Evolutionary conservation across 1,140 invertebrate species (phyloP).

Genomic region (Hyphantria cunea): DNA sequence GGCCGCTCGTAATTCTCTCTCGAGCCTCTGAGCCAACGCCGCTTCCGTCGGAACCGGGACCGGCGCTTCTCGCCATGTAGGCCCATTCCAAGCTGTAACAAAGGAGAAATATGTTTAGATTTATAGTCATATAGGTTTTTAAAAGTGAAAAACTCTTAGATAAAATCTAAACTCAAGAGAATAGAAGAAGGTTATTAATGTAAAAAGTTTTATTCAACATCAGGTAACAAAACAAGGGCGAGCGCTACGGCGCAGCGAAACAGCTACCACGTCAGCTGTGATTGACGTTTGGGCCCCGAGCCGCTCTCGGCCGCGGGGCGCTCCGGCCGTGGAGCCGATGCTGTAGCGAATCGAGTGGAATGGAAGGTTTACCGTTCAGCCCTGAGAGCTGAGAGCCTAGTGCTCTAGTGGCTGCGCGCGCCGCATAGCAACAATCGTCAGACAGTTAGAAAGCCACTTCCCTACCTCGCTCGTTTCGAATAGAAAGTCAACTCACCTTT

Average conservation of each 20-base stretch:
- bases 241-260: conserved; percentile 66
- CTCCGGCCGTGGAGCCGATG: conserved; percentile 74
- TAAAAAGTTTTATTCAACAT: too few species aligned
- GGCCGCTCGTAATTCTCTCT: conserved; percentile 88
- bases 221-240: conserved; percentile 28
- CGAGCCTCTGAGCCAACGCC: conserved; percentile 86
- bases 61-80: conserved; percentile 72
- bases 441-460: conserved; percentile 69
- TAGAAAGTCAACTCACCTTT: conserved; percentile 81
- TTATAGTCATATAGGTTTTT: not conserved
- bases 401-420: conserved; percentile 70
- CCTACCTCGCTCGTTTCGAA: conserved; percentile 52
- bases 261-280: conserved; percentile 89
- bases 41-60: conserved; percentile 70
- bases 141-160: conserved; percentile 2
- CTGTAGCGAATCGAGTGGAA: not conserved
- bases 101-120: conserved; percentile 45
- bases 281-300: conserved; percentile 70
- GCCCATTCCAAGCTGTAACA: conserved; percentile 74
- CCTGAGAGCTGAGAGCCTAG: not conserved
- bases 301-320: conserved; percentile 80
- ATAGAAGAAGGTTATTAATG: not conserved
- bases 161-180: not conserved
- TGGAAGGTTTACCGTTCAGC: not conserved
- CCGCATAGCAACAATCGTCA: conserved; percentile 73